These are phyloP conservation scores for Yponomeuta cagnagella DNA, from an alignment of 2,888 invertebrate species.

Conservation along the genomic window DNA sequence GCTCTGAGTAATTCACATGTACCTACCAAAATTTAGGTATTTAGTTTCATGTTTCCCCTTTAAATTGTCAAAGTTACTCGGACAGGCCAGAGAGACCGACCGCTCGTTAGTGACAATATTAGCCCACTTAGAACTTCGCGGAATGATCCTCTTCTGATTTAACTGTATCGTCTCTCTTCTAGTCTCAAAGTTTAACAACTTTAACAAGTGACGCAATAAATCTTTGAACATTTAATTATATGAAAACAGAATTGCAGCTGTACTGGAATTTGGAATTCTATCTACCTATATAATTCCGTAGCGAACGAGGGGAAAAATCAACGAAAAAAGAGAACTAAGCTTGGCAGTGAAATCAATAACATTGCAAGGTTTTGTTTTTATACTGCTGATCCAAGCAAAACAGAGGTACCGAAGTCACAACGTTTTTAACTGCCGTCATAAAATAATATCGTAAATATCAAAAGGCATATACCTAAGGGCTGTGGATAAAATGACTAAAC, in stretches of 20 bases:
- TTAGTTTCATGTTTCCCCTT: background rate
- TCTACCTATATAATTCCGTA: background rate
- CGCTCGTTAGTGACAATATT: constrained; percentile 36
- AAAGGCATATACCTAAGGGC: background rate
- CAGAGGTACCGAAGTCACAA: background rate
- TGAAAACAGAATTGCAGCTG: background rate
- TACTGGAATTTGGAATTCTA: background rate
- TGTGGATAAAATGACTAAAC: background rate
- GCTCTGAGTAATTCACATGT: too few species aligned
- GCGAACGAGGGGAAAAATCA: background rate
- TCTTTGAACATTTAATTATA: background rate
- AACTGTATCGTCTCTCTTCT: constrained; percentile 5
- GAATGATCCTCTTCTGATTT: constrained; percentile 1
- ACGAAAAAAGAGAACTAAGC: background rate
- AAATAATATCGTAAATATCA: background rate
- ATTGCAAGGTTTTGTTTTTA: background rate
- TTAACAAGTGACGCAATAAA: background rate
- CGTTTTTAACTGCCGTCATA: background rate
- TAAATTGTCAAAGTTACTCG: constrained; percentile 11
- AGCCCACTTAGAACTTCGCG: constrained; percentile 36
- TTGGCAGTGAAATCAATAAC: background rate
- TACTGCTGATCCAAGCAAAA: background rate
- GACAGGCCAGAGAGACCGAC: constrained; percentile 30
- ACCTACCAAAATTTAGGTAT: too few species aligned
- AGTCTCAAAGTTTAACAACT: background rate